Conservation (phyloP, 1,140 invertebrate species). For the Euura lappo region DNA sequence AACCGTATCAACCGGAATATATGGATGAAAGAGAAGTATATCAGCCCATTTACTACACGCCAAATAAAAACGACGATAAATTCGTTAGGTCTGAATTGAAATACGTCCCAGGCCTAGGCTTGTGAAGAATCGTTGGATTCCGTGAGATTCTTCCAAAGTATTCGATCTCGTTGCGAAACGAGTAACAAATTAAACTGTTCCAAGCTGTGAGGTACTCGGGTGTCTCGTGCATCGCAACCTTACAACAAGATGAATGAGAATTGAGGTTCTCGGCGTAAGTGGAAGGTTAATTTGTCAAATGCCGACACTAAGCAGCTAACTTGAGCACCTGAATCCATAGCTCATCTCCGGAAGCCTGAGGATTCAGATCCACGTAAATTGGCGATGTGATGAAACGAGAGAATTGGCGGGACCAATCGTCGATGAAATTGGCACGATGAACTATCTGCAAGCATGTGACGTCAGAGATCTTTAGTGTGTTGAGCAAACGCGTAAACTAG, state of each 20-base stretch:
- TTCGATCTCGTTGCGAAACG: background rate
- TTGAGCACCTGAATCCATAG: background rate
- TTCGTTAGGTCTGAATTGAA: no score
- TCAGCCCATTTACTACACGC: background rate
- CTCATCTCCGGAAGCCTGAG: background rate
- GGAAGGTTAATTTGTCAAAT: conserved; percentile 1
- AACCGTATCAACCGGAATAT: background rate
- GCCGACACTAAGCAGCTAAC: background rate
- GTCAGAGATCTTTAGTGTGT: no score
- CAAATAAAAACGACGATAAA: conserved; percentile 36
- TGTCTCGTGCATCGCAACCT: background rate
- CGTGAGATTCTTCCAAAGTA: no score
- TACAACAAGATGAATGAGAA: background rate
- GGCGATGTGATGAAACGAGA: background rate
- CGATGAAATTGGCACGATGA: background rate
- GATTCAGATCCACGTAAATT: background rate
- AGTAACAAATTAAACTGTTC: conserved; percentile 4
- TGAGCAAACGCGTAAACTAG: no score
- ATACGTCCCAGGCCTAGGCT: no score
- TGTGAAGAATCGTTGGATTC: no score
- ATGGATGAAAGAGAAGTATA: background rate
- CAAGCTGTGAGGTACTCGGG: background rate
- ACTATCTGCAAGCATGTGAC: no score
- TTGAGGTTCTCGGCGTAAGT: background rate
- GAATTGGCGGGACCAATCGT: background rate